Base-by-base conservation (phyloP, 2,888 invertebrate species). In the Xanthorhoe designata region DNA sequence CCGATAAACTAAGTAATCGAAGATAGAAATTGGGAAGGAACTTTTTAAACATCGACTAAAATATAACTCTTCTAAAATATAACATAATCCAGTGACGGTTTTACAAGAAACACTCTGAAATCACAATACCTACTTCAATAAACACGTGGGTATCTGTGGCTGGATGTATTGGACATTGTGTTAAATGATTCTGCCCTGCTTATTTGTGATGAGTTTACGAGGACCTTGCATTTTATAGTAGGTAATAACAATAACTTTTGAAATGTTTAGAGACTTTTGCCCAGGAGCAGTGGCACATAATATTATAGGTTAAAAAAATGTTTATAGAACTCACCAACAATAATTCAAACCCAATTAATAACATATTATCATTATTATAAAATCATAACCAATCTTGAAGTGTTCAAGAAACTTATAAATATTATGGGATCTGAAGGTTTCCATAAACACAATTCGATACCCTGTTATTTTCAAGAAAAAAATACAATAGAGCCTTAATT, bases 131-230 rank as follows among this genome's bases (percentile, higher is more conserved):
- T n/a, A n/a, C 17, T 17, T 54, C 18, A 47, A 56, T 51, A 55
- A 50, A 45, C 45, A 60, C 17, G 54, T 61, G 45, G 10, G 1
- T 29, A 29, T 49, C 57, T 61, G 64, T 64, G 38, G 53, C 55
- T 18, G 56, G 15, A 53, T 18, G 38, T 64, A 55, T 54, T 66
- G 54, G 15, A 19, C 61, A 60, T 64, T 69, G 62, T 62, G 54
- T 42, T 59, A 64, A 61, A 68, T 53, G 38, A 10, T 56, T 61
- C 53, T 61, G 64, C 52, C 67, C 67, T 64, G 57, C 60, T 63
- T 68, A 57, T 64, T 19, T 10, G 42, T 58, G 45, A 68, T 64
- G 56, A 6, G 38, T 57, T 57, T 57, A 53, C 61, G 42, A 60
- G 17, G 13, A 47, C 60, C 61, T 64, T 61, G 63, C 32, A 55